A percentile compares a stretch with the other conserved stretches of the same genome.
These are phyloP conservation scores for Spodoptera littoralis DNA, from an alignment of 2,888 invertebrate genomes.

Conservation along the genomic window DNA sequence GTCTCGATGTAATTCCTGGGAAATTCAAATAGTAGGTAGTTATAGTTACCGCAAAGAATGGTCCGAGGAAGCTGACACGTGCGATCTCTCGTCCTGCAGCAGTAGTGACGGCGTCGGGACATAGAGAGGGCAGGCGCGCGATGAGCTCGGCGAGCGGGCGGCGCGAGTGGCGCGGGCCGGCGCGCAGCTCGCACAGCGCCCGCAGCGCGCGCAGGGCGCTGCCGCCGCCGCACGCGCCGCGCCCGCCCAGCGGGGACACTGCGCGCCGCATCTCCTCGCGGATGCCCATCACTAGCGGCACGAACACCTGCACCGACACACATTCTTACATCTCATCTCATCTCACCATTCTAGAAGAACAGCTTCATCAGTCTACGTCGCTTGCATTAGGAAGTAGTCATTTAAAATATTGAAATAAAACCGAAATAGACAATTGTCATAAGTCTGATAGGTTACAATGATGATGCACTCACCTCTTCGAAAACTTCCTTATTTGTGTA, in stretches of 20 bases:
- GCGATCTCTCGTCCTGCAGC: constrained; percentile 96
- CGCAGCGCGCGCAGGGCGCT: constrained; percentile 92
- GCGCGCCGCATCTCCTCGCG: constrained; percentile 91
- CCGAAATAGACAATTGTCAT: too few relatives aligned
- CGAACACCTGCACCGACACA: constrained; percentile 74
- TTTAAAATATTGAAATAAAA: too few relatives aligned
- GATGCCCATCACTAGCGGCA: constrained; percentile 80
- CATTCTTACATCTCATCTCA: not conserved
- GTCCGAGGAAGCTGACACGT: constrained; percentile 95
- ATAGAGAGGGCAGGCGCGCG: constrained; percentile 86
- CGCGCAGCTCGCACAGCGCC: constrained; percentile 94
- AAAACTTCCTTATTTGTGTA: constrained; percentile 90
- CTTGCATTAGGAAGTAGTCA: too few relatives aligned
- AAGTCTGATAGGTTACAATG: not conserved
- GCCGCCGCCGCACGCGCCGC: constrained; percentile 91
- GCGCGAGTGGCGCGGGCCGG: constrained; percentile 89
- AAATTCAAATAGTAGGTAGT: not conserved
- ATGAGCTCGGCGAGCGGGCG: constrained; percentile 91
- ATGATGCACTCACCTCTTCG: constrained; percentile 75
- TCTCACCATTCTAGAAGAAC: too few relatives aligned
- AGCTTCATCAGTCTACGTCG: too few relatives aligned
- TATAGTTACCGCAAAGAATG: constrained; percentile 93
- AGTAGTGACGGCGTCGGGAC: constrained; percentile 92
- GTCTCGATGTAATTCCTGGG: not conserved
- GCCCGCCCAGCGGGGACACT: constrained; percentile 91